phyloP scores from a whole-genome alignment of 2,113 vertebrate species.

The Trematomus loennbergii region DNA sequence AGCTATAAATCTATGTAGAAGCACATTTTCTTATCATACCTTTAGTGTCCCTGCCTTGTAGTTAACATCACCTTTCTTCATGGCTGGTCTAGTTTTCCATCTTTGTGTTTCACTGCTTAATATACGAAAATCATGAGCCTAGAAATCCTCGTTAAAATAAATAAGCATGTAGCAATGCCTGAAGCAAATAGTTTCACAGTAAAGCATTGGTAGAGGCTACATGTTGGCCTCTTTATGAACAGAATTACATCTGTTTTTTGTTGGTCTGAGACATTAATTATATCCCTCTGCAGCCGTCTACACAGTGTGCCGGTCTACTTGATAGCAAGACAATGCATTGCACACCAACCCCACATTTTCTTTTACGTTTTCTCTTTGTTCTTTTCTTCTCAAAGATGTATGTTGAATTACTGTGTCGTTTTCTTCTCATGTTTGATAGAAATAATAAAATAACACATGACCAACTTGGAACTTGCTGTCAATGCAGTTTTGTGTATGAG shows the following conservation, averaged over 20 bases:
- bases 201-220: slow-evolving; percentile 65
- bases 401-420: slow-evolving; percentile 1
- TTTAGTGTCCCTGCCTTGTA: background rate
- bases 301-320: slow-evolving; percentile 45
- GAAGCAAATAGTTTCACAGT: slow-evolving; percentile 72
- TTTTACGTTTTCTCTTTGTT: slow-evolving; percentile 12
- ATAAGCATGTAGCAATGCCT: slow-evolving; percentile 63
- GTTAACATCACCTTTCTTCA: slow-evolving; percentile 13
- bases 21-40: slow-evolving; percentile 6
- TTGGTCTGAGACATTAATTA: slow-evolving; percentile 77
- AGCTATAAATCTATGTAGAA: background rate
- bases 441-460: background rate
- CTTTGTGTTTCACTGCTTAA: slow-evolving; percentile 45
- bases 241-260: slow-evolving; percentile 80
- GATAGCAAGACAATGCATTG: slow-evolving; percentile 40
- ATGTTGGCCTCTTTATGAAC: slow-evolving; percentile 73
- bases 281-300: slow-evolving; percentile 60
- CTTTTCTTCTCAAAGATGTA: background rate
- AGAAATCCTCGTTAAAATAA: slow-evolving; percentile 67
- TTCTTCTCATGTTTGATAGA: slow-evolving; percentile 13
- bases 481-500: background rate
- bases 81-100: slow-evolving; percentile 7
- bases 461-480: background rate
- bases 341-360: slow-evolving; percentile 32
- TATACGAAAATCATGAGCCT: slow-evolving; percentile 32